Conservation (phyloP, 2,888 invertebrate genomes). For the Microctonus aethiopoides region DNA sequence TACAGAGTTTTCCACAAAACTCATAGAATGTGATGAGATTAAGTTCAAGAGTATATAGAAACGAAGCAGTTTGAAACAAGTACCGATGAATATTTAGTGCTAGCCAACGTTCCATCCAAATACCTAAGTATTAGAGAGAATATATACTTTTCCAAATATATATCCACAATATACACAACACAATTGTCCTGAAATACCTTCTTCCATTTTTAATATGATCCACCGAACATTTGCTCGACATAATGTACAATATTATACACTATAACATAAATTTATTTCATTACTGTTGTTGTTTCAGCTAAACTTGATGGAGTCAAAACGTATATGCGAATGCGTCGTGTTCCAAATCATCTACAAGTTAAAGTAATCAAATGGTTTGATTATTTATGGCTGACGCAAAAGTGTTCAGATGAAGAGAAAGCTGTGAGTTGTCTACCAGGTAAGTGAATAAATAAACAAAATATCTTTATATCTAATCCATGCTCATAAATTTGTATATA, state of each 20-base stretch:
- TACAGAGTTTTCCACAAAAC: neutral
- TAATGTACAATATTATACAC: neutral
- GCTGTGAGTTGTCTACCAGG: constrained; percentile 92
- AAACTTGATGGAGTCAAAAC: constrained; percentile 98
- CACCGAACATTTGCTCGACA: neutral
- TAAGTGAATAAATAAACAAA: constrained; percentile 51
- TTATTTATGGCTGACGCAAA: constrained; percentile 98
- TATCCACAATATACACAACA: neutral
- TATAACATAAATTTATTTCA: neutral
- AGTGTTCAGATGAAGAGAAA: constrained; percentile 97
- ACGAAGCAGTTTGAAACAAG: constrained; percentile 18
- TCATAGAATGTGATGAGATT: constrained; percentile 3
- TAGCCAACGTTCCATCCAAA: neutral
- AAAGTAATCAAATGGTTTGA: constrained; percentile 99
- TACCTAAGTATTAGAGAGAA: neutral
- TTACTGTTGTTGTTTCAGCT: constrained; percentile 74
- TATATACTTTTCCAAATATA: neutral
- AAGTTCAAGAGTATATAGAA: neutral
- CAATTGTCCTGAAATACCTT: neutral
- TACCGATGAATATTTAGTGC: constrained; percentile 31
- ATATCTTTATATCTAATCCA: neutral
- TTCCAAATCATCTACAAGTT: constrained; percentile 94
- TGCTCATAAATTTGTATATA: neutral
- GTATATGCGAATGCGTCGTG: constrained; percentile 96
- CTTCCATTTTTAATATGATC: constrained; percentile 1